Evolutionary conservation across 2,113 vertebrate species (phyloP).

Genomic region (Caretta caretta): DNA sequence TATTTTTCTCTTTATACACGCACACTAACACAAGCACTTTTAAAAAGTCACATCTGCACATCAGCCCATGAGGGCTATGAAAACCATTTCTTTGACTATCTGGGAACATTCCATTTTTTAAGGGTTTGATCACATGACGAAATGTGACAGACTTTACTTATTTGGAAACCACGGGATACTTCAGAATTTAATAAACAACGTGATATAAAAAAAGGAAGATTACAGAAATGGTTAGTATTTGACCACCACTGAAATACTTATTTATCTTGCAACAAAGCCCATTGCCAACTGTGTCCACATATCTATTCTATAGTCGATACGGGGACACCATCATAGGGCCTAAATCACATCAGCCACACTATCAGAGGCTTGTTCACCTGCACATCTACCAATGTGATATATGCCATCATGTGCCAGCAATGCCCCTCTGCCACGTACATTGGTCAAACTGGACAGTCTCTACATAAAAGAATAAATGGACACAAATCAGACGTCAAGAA

Average conservation of each 20-base stretch:
- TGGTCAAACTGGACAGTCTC: too few species aligned
- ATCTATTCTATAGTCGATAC: too few species aligned
- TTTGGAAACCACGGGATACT: neutral
- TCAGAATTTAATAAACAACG: neutral
- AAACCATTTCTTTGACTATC: neutral
- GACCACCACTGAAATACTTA: neutral
- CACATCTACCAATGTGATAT: too few species aligned
- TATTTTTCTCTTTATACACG: neutral
- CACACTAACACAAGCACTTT: neutral
- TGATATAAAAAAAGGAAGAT: neutral
- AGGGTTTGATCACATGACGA: constrained; percentile 1
- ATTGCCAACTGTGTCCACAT: too few species aligned
- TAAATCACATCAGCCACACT: too few species aligned
- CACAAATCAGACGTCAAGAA: too few species aligned
- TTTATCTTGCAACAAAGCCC: neutral
- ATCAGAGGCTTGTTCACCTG: too few species aligned
- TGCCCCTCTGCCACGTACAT: too few species aligned
- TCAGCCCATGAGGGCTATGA: neutral
- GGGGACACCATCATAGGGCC: too few species aligned
- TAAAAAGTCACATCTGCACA: neutral
- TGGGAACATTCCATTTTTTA: neutral
- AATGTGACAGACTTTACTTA: neutral
- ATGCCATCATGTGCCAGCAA: too few species aligned
- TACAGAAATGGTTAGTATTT: neutral
- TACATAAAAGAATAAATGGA: too few species aligned